Conservation (phyloP, 1,140 invertebrate species). For the Neodiprion pinetum region DNA sequence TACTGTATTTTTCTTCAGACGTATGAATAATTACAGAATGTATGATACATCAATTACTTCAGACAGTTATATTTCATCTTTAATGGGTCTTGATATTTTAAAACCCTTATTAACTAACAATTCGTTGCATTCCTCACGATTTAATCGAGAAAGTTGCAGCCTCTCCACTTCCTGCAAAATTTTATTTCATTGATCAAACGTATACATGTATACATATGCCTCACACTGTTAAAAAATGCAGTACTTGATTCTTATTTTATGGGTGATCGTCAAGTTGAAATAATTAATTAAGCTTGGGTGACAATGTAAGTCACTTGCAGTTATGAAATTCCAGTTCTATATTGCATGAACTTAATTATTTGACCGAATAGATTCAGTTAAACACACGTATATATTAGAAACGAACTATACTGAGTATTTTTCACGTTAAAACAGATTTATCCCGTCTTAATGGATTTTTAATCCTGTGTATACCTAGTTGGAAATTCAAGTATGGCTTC, state of each 20-base stretch:
- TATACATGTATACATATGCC: neutral
- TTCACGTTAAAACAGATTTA: neutral
- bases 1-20: too few species aligned
- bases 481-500: too few species aligned
- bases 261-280: too few species aligned
- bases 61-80: slow-evolving; percentile 46
- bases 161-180: slow-evolving; percentile 68
- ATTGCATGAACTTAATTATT: too few species aligned
- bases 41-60: too few species aligned
- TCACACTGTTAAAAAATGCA: too few species aligned
- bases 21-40: too few species aligned
- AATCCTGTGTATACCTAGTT: too few species aligned
- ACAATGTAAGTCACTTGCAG: neutral
- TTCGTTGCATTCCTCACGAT: slow-evolving; percentile 73
- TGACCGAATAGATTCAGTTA: too few species aligned
- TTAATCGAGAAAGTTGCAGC: slow-evolving; percentile 65
- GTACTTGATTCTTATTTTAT: too few species aligned
- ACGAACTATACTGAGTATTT: neutral
- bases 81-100: slow-evolving; percentile 39
- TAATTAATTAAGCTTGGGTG: slow-evolving; percentile 16
- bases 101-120: slow-evolving; percentile 71
- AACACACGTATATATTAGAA: too few species aligned
- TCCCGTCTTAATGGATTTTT: too few species aligned
- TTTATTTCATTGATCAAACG: slow-evolving; percentile 10
- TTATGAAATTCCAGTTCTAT: neutral